These are phyloP conservation scores for Geococcyx californianus DNA, from an alignment of 2,113 vertebrate genomes.

Conservation along the genomic window DNA sequence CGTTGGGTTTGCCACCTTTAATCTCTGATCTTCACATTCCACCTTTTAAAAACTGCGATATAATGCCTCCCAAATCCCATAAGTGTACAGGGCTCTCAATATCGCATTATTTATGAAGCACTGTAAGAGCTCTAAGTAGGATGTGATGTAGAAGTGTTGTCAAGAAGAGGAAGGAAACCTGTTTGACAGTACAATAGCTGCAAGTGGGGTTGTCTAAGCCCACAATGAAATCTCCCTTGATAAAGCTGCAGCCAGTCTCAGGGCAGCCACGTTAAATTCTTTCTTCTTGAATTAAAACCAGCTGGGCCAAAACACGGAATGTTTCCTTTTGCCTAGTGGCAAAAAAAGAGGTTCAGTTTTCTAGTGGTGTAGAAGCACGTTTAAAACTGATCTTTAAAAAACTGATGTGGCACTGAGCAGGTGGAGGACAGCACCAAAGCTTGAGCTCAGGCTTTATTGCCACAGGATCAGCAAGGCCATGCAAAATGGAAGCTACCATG, in stretches of 20 bases:
- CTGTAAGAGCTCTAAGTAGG: slow-evolving; percentile 10
- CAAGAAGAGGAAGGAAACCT: slow-evolving; percentile 46
- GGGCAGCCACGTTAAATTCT: not conserved
- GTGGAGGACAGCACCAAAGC: not conserved
- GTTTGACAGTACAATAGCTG: slow-evolving; percentile 33
- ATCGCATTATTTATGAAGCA: slow-evolving; percentile 9
- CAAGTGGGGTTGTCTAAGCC: not conserved
- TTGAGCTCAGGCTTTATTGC: not conserved
- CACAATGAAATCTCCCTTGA: not conserved
- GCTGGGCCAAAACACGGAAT: not conserved
- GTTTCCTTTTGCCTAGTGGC: not conserved
- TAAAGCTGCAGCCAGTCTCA: not conserved
- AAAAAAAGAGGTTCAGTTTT: not conserved
- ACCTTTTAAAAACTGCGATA: slow-evolving; percentile 19
- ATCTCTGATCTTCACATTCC: not conserved
- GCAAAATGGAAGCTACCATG: not conserved
- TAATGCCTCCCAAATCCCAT: slow-evolving; percentile 7
- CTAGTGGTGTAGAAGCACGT: not conserved
- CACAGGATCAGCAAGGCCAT: not conserved
- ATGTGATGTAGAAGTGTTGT: slow-evolving; percentile 12
- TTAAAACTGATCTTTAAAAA: not conserved
- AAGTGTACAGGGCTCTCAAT: not conserved
- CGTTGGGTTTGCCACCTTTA: not conserved
- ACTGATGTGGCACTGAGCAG: rapidly evolving
- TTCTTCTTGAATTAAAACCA: not conserved